A percentile compares a stretch with the other conserved stretches of the same genome.
These are phyloP conservation scores for Drosophila pectinifera DNA, from an alignment of 1,140 invertebrate genomes.

Conservation along the genomic window DNA sequence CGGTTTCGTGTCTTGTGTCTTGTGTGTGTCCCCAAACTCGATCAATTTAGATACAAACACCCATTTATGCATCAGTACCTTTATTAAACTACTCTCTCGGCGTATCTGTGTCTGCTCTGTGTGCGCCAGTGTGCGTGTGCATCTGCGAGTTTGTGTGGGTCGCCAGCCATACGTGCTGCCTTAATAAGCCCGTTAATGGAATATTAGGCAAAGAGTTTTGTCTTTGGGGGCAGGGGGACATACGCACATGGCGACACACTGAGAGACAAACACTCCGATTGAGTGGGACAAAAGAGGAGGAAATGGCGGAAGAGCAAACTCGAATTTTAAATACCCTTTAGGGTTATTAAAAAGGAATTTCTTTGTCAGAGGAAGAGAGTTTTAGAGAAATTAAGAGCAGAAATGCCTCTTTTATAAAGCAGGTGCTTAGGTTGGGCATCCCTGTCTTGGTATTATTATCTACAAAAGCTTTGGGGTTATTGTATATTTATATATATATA, in stretches of 20 bases:
- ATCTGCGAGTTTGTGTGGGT: conserved; percentile 55
- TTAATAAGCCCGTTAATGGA: conserved; percentile 83
- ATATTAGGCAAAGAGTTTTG: conserved; percentile 82
- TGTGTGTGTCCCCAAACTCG: conserved; percentile 81
- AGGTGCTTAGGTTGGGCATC: neutral
- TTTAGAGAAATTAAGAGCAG: neutral
- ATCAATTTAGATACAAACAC: conserved; percentile 84
- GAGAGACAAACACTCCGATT: conserved; percentile 38
- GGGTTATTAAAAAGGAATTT: neutral
- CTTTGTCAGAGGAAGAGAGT: neutral
- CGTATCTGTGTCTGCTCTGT: conserved; percentile 6
- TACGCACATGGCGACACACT: conserved; percentile 66
- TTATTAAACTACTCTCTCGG: conserved; percentile 73
- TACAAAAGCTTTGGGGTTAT: neutral
- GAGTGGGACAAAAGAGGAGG: conserved; percentile 27
- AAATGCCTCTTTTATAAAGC: too few species aligned
- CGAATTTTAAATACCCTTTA: neutral
- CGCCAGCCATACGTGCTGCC: conserved; percentile 69
- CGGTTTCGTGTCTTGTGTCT: conserved; percentile 40
- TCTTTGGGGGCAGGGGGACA: conserved; percentile 49
- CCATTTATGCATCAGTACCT: conserved; percentile 83
- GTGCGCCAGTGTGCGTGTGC: conserved; percentile 1
- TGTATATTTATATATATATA: too few species aligned
- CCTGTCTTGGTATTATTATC: too few species aligned
- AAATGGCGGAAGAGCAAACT: neutral